Evolutionary conservation across 2,888 invertebrate genomes (phyloP), one percentile per base, ranked within the genome.

Genomic region (Eulithis testata): DNA sequence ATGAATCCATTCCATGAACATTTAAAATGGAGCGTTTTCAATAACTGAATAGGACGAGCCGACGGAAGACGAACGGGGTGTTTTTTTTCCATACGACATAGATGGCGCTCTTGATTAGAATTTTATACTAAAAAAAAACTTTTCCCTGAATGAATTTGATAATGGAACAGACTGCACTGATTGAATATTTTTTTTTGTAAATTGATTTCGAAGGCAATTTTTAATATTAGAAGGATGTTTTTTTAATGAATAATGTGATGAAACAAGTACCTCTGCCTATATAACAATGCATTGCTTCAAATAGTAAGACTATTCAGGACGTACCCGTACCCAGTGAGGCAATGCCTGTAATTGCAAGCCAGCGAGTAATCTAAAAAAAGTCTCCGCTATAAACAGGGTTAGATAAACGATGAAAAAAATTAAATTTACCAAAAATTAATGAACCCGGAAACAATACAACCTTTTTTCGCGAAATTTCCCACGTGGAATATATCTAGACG

Each of bases 401-500:
- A 69, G 58, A 64, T 60, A 66, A 65, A 56, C 37, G 50, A 53
- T 55, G 67, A 65, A 50, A 65, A 72, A 74, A 61, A 69, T 63
- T 60, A 74, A 77, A 72, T 69, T 65, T 75, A 59, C 69, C 71
- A 65, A 69, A 76, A 76, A 73, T 73, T 70, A 72, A 70, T 72
- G 67, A 67, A 67, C 65, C 65, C 64, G 73, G 70, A 76, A 72
- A 73, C 72, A 77, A 76, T 77, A 76, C 74, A 67, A 80, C 77
- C 69, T 72, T 71, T 79, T 76, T 82, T 79, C 79, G 88, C 85
- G 79, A 86, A 71, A 91, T 91, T 91, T 92, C 91, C 91, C 91
- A 86, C 84, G 91, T 89, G 91, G 85, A 86, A 83, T 85, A 89
- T 91, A 87, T 85, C 86, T 79, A 76, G 79, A 80, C 76, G 73